Percentiles rank a stretch among this genome's conserved stretches.
Evolutionary conservation across 2,113 vertebrate species (phyloP).

Genomic region (Suncus etruscus): DNA sequence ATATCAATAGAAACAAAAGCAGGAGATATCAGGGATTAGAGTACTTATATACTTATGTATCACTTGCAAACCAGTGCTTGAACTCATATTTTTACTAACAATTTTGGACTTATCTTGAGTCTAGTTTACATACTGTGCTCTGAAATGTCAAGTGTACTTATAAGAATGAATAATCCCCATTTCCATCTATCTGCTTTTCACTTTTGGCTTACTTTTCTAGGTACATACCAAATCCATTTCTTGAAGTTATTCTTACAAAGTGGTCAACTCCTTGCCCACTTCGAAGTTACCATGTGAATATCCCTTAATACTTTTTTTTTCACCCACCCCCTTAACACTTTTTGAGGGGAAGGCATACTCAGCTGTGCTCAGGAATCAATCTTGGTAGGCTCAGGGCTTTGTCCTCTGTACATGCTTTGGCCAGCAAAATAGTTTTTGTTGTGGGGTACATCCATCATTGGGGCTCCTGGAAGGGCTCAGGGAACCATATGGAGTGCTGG

Average conservation of each 20-base stretch:
- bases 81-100: background rate
- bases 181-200: background rate
- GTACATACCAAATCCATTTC: background rate
- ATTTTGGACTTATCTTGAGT: background rate
- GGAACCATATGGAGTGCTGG: no score
- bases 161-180: background rate
- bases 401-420: no score
- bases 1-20: no score
- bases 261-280: background rate
- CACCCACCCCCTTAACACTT: background rate
- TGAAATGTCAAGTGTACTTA: background rate
- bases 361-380: no score
- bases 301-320: background rate
- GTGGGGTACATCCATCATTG: no score
- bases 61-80: background rate
- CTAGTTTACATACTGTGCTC: background rate
- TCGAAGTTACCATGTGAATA: background rate
- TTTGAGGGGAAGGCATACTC: no score
- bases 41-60: background rate
- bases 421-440: no score
- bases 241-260: background rate
- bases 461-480: no score
- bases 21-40: background rate
- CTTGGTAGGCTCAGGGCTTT: no score
- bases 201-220: background rate